These are phyloP conservation scores for Odontophorus gujanensis DNA, from an alignment of 2,113 vertebrate species.

Conservation along the genomic window DNA sequence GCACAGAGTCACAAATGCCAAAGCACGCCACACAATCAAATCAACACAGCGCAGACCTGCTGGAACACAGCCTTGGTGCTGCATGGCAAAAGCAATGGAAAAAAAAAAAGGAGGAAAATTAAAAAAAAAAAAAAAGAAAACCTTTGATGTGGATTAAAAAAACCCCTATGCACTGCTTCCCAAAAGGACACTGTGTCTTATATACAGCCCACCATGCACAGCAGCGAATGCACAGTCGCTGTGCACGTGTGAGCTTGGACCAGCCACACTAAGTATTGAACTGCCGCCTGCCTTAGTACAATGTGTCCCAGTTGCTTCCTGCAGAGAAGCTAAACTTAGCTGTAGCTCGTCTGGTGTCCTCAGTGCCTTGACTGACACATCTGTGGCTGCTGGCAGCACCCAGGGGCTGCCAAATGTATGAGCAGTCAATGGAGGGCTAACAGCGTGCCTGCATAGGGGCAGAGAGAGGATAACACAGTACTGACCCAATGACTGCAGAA, in stretches of 20 bases:
- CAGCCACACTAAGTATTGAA: background rate
- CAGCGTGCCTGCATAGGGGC: accelerated
- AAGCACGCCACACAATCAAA: background rate
- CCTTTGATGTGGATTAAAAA: conserved; percentile 10
- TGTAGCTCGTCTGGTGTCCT: conserved; percentile 40
- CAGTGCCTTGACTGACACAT: conserved; percentile 28
- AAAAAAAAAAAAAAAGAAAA: background rate
- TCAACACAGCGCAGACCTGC: background rate
- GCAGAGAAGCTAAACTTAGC: conserved; percentile 59
- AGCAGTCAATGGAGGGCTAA: background rate
- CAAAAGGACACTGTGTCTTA: conserved; percentile 36
- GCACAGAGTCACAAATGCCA: background rate
- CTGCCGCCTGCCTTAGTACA: conserved; percentile 26
- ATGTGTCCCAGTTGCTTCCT: conserved; percentile 51
- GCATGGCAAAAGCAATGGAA: background rate
- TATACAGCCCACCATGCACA: background rate
- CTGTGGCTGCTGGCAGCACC: conserved; percentile 35
- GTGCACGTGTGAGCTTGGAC: background rate
- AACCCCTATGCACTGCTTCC: background rate
- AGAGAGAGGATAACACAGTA: accelerated
- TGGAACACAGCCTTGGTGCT: background rate
- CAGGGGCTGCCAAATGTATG: background rate
- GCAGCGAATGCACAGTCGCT: background rate
- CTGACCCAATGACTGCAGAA: background rate
- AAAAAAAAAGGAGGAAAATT: background rate